Evolutionary conservation across 2,113 vertebrate species (phyloP).

Genomic region (Hippocampus abdominalis): DNA sequence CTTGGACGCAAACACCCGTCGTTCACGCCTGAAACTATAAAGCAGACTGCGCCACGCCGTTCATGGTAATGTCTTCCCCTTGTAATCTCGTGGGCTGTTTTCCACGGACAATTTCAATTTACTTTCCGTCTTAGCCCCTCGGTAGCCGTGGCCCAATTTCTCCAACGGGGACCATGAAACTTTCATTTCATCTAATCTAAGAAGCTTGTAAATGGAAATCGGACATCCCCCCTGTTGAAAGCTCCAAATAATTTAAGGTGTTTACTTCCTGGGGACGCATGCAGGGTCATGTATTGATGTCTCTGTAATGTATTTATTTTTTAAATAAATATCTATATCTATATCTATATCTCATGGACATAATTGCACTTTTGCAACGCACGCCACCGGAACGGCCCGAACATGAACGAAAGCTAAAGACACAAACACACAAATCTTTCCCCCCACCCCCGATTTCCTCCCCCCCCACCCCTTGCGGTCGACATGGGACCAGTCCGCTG

Average conservation of each 20-base stretch:
- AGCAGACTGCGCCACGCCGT: not conserved
- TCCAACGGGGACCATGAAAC: slow-evolving; percentile 44
- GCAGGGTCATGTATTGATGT: not conserved
- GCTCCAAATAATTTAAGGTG: slow-evolving; percentile 44
- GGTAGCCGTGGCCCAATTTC: slow-evolving; percentile 29
- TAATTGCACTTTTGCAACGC: too few relatives aligned
- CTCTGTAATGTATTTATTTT: too few relatives aligned
- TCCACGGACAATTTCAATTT: slow-evolving; percentile 13
- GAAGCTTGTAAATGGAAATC: slow-evolving; percentile 42
- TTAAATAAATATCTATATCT: too few relatives aligned
- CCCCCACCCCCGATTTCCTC: too few relatives aligned
- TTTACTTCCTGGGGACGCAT: slow-evolving; percentile 5
- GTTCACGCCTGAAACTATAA: not conserved
- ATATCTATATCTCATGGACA: too few relatives aligned
- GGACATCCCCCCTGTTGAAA: slow-evolving; percentile 14
- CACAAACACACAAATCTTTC: too few relatives aligned
- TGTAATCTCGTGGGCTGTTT: slow-evolving; percentile 3
- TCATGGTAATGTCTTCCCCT: not conserved
- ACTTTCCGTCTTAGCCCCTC: not conserved
- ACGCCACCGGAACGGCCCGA: too few relatives aligned
- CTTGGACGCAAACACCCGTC: not conserved
- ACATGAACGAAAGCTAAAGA: too few relatives aligned
- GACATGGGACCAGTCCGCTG: too few relatives aligned
- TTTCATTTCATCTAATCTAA: slow-evolving; percentile 59
- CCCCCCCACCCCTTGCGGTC: too few relatives aligned